Evolutionary conservation across 2,888 invertebrate genomes (phyloP), one percentile per base, ranked within the genome.

Genomic region (Drosophila kanekoi): DNA sequence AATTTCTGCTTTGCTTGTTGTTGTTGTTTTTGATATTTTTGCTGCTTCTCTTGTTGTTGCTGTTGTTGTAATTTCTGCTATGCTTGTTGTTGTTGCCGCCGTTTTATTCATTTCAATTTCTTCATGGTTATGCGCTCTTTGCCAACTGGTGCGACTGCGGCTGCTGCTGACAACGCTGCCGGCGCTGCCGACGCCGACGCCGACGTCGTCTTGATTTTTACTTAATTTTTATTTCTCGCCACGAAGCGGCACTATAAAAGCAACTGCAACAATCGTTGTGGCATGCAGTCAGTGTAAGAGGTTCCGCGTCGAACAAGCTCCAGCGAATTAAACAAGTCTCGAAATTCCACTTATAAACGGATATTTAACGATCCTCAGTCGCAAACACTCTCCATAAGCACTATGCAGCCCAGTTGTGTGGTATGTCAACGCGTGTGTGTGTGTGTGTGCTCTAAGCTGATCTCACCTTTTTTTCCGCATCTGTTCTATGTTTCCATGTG

Each of bases 231-330:
- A 68, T 89, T 85, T 85, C 80, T 75, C 88, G 86, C 79, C 83
- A 68, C 78, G 79, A 84, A 83, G 83, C 74, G 73, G 78, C 80
- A 81, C 91, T 91, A 91, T 91, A 91, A 91, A 91, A 92, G 91
- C 90, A 90, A 89, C 90, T 84, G 90, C 89, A 89, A 83, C 87
- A 88, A 86, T 87, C 89, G 84, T 81, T 87, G 89, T 86, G 89
- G 85, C 90, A 88, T 90, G 91, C 92, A 91, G 92, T 92, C 89
- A 91, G 91, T 86, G 89, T 92, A 90, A 90, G 91, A 91, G 89
- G 91, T 91, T 88, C 87, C 89, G 87, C 85, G 91, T 90, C 85
- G 68, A 80, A 79, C 89, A 58, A 91, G 87, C 89, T 77, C 62
- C 72, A 67, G 43, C 38, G 44, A 53, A 11, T 45, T 40, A 40